Percentiles rank a stretch among this genome's conserved stretches.
Evolutionary conservation across 2,113 vertebrate species (phyloP).

Genomic region (Urocitellus parryii): DNA sequence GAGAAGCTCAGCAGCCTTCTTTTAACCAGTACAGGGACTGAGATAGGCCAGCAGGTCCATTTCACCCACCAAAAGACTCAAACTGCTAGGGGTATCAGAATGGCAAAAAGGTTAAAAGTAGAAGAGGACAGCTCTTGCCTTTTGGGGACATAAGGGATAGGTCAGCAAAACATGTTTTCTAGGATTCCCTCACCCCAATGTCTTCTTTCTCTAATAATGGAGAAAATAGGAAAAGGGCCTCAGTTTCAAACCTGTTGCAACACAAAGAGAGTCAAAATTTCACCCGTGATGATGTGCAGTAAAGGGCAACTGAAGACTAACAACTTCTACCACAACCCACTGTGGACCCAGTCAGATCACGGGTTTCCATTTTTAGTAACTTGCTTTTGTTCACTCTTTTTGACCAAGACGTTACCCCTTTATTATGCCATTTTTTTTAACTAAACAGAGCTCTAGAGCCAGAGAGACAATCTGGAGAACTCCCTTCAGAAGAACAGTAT

Average conservation of each 20-base stretch:
- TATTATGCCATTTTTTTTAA: conserved; percentile 20
- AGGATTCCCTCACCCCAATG: neutral
- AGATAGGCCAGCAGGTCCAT: neutral
- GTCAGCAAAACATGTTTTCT: neutral
- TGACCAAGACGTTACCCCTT: conserved; percentile 13
- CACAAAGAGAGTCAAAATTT: neutral
- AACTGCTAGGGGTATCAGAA: neutral
- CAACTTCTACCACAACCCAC: neutral
- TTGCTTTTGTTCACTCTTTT: conserved; percentile 49
- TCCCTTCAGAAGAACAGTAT: neutral
- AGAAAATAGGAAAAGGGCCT: neutral
- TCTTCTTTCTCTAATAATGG: neutral
- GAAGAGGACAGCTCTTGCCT: conserved; percentile 1
- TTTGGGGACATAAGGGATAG: neutral
- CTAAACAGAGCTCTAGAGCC: neutral
- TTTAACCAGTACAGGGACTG: neutral
- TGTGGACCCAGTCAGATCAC: neutral
- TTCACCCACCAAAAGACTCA: neutral
- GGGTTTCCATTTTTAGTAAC: neutral
- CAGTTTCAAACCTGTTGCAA: neutral
- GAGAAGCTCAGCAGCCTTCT: neutral
- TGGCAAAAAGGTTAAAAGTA: conserved; percentile 6
- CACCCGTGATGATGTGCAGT: neutral
- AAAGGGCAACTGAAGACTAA: neutral
- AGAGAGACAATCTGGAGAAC: conserved; percentile 10